phyloP scores from a whole-genome alignment of 2,797 vertebrate species.

The Pelobates cultripes region DNA sequence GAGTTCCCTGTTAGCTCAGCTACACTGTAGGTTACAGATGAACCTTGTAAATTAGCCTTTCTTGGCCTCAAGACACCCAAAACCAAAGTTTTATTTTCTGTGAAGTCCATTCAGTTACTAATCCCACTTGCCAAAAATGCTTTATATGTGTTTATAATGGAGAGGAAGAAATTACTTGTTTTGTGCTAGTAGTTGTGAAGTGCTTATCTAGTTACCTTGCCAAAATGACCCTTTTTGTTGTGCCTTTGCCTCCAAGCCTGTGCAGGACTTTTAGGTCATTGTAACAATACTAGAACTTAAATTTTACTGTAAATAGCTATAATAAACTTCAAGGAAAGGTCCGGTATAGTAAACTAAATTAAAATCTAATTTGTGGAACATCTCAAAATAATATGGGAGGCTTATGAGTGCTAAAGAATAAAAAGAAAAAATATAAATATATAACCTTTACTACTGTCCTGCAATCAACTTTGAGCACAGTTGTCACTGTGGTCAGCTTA shows the following conservation, averaged over 20 bases:
- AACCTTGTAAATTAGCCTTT: conserved; percentile 54
- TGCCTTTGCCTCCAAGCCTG: conserved; percentile 19
- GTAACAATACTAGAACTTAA: conserved; percentile 26
- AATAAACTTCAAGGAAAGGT: conserved; percentile 15
- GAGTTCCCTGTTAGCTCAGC: conserved; percentile 43
- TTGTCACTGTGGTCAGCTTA: too few relatives aligned
- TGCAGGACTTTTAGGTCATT: conserved; percentile 17
- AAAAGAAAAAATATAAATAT: too few relatives aligned
- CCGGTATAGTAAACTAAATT: background rate
- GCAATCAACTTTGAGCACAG: too few relatives aligned
- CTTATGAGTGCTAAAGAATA: too few relatives aligned
- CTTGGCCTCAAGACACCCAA: conserved; percentile 47
- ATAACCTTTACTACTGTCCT: too few relatives aligned
- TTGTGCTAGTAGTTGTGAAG: conserved; percentile 39
- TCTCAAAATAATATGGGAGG: too few relatives aligned
- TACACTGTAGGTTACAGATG: conserved; percentile 48
- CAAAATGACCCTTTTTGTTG: conserved; percentile 24
- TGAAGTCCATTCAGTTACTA: conserved; percentile 45
- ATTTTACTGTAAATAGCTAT: conserved; percentile 9
- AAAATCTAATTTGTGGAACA: background rate
- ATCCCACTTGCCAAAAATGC: conserved; percentile 49
- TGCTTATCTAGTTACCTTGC: conserved; percentile 36
- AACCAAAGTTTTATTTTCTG: conserved; percentile 50
- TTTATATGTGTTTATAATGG: conserved; percentile 47
- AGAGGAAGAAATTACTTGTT: conserved; percentile 45